A percentile compares a stretch with the other conserved stretches of the same genome.
Conservation (phyloP, 2,888 invertebrate species). For the Anaspis maculata region DNA sequence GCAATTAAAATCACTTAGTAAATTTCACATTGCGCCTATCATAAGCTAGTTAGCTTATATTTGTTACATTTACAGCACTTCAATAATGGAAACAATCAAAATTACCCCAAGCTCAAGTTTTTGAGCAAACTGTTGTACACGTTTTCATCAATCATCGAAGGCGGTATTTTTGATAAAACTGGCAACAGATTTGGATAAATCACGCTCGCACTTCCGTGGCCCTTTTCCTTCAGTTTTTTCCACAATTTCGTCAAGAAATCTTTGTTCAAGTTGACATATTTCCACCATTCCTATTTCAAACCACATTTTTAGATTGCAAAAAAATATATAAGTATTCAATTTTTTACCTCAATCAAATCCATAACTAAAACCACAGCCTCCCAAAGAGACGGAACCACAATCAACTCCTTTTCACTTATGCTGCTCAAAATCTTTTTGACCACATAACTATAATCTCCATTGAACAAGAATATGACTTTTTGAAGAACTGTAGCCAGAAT, state of each 20-base stretch:
- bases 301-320: not conserved
- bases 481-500: constrained; percentile 55
- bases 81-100: no score
- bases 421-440: constrained; percentile 52
- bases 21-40: no score
- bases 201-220: constrained; percentile 65
- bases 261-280: constrained; percentile 63
- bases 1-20: no score
- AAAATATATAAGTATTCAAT: not conserved
- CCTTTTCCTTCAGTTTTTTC: constrained; percentile 58
- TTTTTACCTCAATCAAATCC: constrained; percentile 46
- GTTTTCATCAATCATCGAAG: constrained; percentile 39
- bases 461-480: constrained; percentile 47
- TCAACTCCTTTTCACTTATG: constrained; percentile 62
- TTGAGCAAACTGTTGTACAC: constrained; percentile 62
- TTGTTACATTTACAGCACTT: no score
- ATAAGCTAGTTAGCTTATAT: no score
- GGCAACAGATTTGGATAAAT: constrained; percentile 70
- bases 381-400: constrained; percentile 63
- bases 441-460: constrained; percentile 48
- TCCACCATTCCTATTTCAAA: constrained; percentile 56
- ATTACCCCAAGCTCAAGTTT: constrained; percentile 58
- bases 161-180: constrained; percentile 62
- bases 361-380: constrained; percentile 59
- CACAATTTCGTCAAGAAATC: constrained; percentile 64